Percentiles rank a stretch among this genome's conserved stretches.
Evolutionary conservation across 2,888 invertebrate species (phyloP).

Genomic region (Polyommatus icarus): DNA sequence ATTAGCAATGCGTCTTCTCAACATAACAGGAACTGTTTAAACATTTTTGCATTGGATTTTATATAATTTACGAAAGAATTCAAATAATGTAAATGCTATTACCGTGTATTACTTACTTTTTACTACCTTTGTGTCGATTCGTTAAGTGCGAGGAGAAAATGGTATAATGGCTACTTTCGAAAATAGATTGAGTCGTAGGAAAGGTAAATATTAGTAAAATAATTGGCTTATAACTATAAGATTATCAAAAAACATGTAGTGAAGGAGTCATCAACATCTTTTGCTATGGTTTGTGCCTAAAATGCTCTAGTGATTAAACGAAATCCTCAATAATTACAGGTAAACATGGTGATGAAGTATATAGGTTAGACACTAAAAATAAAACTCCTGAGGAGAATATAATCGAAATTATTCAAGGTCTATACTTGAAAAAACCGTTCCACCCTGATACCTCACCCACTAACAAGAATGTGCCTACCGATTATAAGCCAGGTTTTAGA

Average conservation of each 20-base stretch:
- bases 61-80: conserved; percentile 34
- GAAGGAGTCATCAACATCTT: neutral
- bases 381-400: conserved; percentile 82
- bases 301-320: too few relatives aligned
- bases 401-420: conserved; percentile 82
- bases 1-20: conserved; percentile 45
- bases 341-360: conserved; percentile 83
- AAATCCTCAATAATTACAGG: conserved; percentile 57
- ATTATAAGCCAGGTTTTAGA: conserved; percentile 79
- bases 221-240: conserved; percentile 11
- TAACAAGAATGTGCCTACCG: conserved; percentile 58
- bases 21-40: conserved; percentile 41
- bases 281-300: neutral
- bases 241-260: neutral
- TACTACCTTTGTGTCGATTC: conserved; percentile 32
- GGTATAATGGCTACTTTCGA: conserved; percentile 74
- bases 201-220: conserved; percentile 59
- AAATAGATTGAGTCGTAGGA: conserved; percentile 74
- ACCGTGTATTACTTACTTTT: conserved; percentile 28
- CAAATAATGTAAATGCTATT: conserved; percentile 34
- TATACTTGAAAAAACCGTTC: conserved; percentile 73
- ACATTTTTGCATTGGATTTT: conserved; percentile 37
- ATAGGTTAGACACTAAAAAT: conserved; percentile 81
- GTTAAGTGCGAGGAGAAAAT: conserved; percentile 52
- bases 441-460: conserved; percentile 69